phyloP scores from a whole-genome alignment of 2,113 vertebrate genomes.

The Mus spicilegus region DNA sequence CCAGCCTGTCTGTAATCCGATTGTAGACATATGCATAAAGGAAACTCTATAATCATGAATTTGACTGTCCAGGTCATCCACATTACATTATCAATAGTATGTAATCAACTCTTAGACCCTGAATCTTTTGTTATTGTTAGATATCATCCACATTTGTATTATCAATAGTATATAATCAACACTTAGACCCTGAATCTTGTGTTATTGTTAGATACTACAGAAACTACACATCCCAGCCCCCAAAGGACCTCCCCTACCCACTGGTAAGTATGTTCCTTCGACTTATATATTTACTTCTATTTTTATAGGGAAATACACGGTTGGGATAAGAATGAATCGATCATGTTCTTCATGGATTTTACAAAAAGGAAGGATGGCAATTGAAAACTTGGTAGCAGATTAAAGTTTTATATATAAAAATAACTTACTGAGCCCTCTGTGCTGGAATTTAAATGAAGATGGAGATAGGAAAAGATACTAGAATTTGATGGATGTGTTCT shows the following conservation, averaged over 20 bases:
- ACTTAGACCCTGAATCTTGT: background rate
- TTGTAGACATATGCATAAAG: background rate
- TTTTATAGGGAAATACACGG: background rate
- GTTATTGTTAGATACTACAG: background rate
- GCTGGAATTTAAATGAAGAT: conserved; percentile 6
- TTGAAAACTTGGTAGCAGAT: background rate
- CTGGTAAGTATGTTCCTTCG: background rate
- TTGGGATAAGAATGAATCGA: background rate
- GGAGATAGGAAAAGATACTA: background rate
- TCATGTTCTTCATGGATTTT: background rate
- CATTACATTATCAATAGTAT: background rate
- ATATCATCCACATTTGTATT: background rate
- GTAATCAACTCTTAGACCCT: background rate
- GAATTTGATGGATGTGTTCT: background rate
- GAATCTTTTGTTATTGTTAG: background rate
- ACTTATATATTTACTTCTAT: background rate
- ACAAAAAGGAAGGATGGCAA: background rate
- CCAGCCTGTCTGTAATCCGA: background rate
- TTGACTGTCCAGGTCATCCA: background rate
- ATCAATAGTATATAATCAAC: background rate
- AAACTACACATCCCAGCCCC: background rate
- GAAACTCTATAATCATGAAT: background rate
- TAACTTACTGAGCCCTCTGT: background rate
- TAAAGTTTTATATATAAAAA: background rate
- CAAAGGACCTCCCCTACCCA: background rate